Evolutionary conservation across 2,888 invertebrate genomes (phyloP).

Genomic region (Mycalesis mineus): DNA sequence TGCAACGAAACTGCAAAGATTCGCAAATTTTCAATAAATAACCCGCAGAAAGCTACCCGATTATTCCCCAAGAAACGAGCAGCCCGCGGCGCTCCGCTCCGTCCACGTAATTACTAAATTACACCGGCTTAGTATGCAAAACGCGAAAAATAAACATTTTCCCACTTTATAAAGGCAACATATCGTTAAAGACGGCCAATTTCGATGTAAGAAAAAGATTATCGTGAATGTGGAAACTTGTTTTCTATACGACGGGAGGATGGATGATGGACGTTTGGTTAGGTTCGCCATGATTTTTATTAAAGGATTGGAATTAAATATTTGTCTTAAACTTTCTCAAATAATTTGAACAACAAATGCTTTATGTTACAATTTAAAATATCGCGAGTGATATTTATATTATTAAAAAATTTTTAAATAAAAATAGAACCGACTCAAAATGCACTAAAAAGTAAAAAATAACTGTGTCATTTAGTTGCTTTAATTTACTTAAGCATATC

Average conservation of each 20-base stretch:
- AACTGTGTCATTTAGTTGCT: no score
- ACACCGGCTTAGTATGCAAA: conserved; percentile 53
- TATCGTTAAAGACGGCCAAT: conserved; percentile 45
- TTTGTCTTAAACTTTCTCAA: no score
- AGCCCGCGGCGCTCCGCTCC: conserved; percentile 28
- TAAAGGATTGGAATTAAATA: neutral
- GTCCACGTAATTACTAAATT: conserved; percentile 66
- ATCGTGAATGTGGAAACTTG: conserved; percentile 27
- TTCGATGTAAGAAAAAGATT: conserved; percentile 39
- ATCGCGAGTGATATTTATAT: no score
- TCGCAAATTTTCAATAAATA: conserved; percentile 11
- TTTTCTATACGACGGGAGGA: conserved; percentile 46
- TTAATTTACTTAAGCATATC: no score
- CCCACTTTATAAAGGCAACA: conserved; percentile 43
- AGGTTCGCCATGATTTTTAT: neutral
- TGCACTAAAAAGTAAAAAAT: no score
- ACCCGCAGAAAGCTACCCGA: conserved; percentile 15
- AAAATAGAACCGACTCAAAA: no score
- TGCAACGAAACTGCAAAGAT: no score
- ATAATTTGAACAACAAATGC: no score
- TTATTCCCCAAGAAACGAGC: conserved; percentile 6
- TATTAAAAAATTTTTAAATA: no score
- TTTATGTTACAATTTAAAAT: no score
- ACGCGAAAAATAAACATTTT: conserved; percentile 65
- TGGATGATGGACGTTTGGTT: conserved; percentile 67